Evolutionary conservation across 2,113 vertebrate species (phyloP).

Genomic region (Psittacus erithacus): DNA sequence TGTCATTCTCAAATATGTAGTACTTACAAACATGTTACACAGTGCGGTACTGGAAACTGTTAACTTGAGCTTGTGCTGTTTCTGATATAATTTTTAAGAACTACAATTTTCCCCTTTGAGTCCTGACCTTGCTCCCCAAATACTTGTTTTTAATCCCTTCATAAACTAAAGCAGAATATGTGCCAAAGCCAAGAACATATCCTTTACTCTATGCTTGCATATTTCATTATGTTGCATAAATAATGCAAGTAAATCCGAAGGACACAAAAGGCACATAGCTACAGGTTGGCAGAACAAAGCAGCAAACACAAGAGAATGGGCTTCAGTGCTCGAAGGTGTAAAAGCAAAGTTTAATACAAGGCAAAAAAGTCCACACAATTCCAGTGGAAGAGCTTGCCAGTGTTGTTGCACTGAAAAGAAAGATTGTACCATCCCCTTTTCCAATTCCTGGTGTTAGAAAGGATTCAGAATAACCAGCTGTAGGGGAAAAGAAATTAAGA

Average conservation of each 20-base stretch:
- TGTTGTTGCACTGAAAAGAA: background rate
- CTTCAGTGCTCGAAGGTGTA: conserved; percentile 48
- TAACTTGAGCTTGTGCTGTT: background rate
- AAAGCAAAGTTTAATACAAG: conserved; percentile 18
- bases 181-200: conserved; percentile 49
- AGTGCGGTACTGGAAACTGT: background rate
- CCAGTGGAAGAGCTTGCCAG: background rate
- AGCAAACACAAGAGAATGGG: conserved; percentile 28
- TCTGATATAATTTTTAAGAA: background rate
- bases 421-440: background rate
- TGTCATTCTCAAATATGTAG: background rate
- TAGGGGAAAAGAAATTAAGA: background rate
- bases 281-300: conserved; percentile 57
- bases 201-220: conserved; percentile 65
- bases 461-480: background rate
- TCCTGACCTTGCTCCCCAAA: background rate
- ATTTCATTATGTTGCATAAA: conserved; percentile 70
- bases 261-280: conserved; percentile 57
- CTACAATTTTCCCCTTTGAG: background rate
- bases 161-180: background rate
- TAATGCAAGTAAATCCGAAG: conserved; percentile 69
- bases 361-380: conserved; percentile 2
- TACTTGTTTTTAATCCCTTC: conserved; percentile 37
- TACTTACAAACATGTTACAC: background rate
- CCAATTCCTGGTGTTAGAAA: background rate